Base-by-base conservation (phyloP, 2,113 vertebrate genomes). In the Xenus cinereus region DNA sequence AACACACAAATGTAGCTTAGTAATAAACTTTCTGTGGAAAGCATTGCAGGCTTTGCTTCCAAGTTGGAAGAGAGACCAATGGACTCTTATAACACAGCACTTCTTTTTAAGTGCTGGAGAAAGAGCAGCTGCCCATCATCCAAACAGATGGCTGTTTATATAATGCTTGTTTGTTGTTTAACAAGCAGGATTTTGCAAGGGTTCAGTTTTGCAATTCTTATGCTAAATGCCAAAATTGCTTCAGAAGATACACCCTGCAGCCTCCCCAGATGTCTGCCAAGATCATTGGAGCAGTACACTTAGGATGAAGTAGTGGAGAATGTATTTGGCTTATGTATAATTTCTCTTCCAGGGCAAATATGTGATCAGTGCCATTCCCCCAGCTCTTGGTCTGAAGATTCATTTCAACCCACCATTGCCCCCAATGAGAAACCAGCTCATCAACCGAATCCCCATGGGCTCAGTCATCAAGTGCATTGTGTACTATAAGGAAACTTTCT, bases 391-490 rank as follows among this genome's bases (percentile, higher is more conserved):
- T 74, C 77, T 99, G 97, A 99, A 99, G 98, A 99, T 99, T 89
- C 99, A 99, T 96, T 99, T 99, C 95, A 99, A 93, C 71, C 99
- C 99, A 16, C 98, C 99, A 90, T 97, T 99, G 89, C 99, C 99
- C 2, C 98, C 99, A 4, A 91, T 99, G 96, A 99, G 99, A 96
- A 99, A 99, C 96, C 99, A 99, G 96, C 98, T 99, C 89, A 99
- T 99, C 96, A 97, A 97, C 89, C 98, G 99, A 43, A 98, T 99
- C 30, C 99, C 99, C 92, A 98, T 99, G 98, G 99, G 99, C 92
- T 99, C 98, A 33, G 99, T 99, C 96, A 99, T 99, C 97, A 99
- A 99, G 96, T 99, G 99, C 96, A 99, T 99, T 74, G 98, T 99
- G 60, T 99, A 99, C 97, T 99, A 99, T 93, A 98, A 97, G 74